Evolutionary conservation across 2,888 invertebrate genomes (phyloP), one percentile per base, ranked within the genome.

Genomic region (Campoplex capitator): DNA sequence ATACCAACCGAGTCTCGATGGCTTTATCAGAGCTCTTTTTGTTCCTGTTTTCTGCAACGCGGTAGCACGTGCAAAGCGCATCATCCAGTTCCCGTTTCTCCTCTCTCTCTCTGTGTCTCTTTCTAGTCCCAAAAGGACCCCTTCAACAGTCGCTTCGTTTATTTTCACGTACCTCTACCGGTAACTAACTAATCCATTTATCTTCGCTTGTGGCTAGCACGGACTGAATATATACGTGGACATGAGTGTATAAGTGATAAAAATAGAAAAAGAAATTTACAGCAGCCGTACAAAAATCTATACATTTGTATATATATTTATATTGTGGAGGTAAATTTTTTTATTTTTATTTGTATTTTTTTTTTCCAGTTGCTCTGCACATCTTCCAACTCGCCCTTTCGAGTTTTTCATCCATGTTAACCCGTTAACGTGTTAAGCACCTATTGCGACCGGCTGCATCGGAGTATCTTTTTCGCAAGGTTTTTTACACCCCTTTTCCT

Each of bases 101-200:
- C 42, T 78, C 56, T 38, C 28, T 13, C 77, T 48, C 56, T 58
- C 54, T 67, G 13, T 77, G 35, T 35, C 65, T 77, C 35, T 28
- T n/a, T 45, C 76, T 45, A 13, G 56, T 76, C 67, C 80, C 77
- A 80, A 71, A 73, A 74, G 83, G 73, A 77, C 51, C 58, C 48
- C 45, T 84, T n/a, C 71, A 42, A 32, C 54, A 54, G 74, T 83
- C 42, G 70, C 54, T 62, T 89, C 89, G 81, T 90, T 89, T 88
- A 83, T 84, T 88, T 89, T 87, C 89, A 81, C 78, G 77, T 85
- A 87, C 79, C 88, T 84, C 83, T 83, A 68, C 86, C 88, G 80
- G 89, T 87, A 90, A 89, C 90, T 90, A 89, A 90, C 90, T 93
- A 93, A 93, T 93, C 92, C 92, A 93, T 93, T 93, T 93, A 92